phyloP scores from a whole-genome alignment of 2,797 vertebrate genomes.

The Myotis daubentonii region DNA sequence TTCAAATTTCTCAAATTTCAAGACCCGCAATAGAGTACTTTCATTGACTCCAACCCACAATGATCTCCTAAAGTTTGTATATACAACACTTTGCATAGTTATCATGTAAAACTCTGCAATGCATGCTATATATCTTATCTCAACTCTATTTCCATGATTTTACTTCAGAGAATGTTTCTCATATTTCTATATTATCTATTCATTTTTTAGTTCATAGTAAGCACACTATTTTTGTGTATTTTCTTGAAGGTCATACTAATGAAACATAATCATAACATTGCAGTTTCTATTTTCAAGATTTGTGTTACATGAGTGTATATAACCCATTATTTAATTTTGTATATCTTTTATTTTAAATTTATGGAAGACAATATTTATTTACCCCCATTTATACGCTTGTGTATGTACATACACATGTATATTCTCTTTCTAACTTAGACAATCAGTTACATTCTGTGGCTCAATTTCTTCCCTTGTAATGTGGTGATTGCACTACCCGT shows the following conservation, averaged over 20 bases:
- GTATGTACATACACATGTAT: not conserved
- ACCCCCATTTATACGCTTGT: not conserved
- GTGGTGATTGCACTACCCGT: not conserved
- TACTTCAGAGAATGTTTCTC: not conserved
- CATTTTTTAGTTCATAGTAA: not conserved
- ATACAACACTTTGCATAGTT: not conserved
- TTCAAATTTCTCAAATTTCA: slow-evolving; percentile 10
- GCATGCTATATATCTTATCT: not conserved
- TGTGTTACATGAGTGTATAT: not conserved
- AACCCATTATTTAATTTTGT: not conserved
- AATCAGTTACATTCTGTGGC: not conserved
- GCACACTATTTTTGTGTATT: not conserved
- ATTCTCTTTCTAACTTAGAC: not conserved
- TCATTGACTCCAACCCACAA: not conserved
- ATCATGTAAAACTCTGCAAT: not conserved
- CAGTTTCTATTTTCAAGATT: not conserved
- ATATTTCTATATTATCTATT: not conserved
- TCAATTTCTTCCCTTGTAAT: slow-evolving; percentile 19
- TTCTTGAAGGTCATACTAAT: not conserved
- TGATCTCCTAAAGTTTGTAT: not conserved
- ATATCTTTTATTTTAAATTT: not conserved
- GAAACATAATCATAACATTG: not conserved
- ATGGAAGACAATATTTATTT: not conserved
- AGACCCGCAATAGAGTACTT: not conserved
- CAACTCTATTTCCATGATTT: not conserved